Conservation (phyloP, 2,113 vertebrate species). For the Amphiprion percula region DNA sequence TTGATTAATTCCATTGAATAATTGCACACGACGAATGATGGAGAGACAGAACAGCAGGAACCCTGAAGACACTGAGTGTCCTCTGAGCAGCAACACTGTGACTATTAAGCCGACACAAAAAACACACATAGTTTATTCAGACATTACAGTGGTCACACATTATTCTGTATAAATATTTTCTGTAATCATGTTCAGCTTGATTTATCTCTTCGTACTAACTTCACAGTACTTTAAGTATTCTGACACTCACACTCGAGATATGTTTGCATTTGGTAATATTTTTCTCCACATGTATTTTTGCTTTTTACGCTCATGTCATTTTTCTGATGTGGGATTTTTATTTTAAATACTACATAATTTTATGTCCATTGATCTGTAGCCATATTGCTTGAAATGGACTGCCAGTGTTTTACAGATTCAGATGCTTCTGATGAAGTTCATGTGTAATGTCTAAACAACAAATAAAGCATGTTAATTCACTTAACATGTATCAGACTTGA, state of each 20-base stretch:
- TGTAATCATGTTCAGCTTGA: background rate
- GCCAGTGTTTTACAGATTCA: slow-evolving; percentile 63
- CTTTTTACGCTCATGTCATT: slow-evolving; percentile 34
- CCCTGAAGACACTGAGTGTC: background rate
- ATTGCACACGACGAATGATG: background rate
- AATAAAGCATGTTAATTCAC: slow-evolving; percentile 84
- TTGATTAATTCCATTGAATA: background rate
- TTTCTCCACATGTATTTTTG: slow-evolving; percentile 16
- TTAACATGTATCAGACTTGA: background rate
- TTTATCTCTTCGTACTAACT: slow-evolving; percentile 5
- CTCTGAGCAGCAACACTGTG: slow-evolving; percentile 15
- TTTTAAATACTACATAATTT: slow-evolving; percentile 31
- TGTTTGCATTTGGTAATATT: slow-evolving; percentile 8
- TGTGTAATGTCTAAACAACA: slow-evolving; percentile 64
- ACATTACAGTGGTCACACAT: background rate
- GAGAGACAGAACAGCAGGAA: background rate
- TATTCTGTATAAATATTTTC: background rate
- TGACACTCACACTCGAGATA: slow-evolving; percentile 9
- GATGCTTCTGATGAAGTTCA: slow-evolving; percentile 34
- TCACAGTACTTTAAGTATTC: background rate
- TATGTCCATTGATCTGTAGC: slow-evolving; percentile 33
- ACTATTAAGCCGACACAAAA: slow-evolving; percentile 19
- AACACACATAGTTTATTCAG: background rate
- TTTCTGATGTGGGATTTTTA: background rate
- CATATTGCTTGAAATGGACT: slow-evolving; percentile 63